Conservation (phyloP, 2,888 invertebrate species). For the Seira sanloemensis region DNA sequence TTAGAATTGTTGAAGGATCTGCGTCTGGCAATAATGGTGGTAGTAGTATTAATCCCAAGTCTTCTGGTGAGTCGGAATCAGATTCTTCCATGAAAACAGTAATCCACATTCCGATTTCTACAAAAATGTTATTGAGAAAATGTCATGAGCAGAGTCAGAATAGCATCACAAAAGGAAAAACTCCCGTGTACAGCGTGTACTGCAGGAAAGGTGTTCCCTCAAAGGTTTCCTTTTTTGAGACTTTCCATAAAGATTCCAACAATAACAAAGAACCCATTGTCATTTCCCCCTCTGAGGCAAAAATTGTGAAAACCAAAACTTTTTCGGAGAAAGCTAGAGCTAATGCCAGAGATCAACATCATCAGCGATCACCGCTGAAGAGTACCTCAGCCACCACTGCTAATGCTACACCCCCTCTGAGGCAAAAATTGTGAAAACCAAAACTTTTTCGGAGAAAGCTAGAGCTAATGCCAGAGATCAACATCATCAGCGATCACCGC, state of each 20-base stretch:
- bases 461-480: background rate
- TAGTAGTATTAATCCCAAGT: slow-evolving; percentile 34
- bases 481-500: no score
- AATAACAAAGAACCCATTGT: slow-evolving; percentile 57
- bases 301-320: slow-evolving; percentile 64
- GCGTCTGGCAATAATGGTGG: slow-evolving; percentile 75
- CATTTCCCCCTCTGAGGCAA: slow-evolving; percentile 61
- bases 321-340: slow-evolving; percentile 34
- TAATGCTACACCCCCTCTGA: slow-evolving; percentile 60
- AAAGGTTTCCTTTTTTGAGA: slow-evolving; percentile 89
- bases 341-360: slow-evolving; percentile 35
- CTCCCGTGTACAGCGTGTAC: slow-evolving; percentile 76
- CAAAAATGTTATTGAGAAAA: slow-evolving; percentile 67
- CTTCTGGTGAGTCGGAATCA: slow-evolving; percentile 82
- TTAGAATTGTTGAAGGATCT: slow-evolving; percentile 72
- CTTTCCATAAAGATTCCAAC: slow-evolving; percentile 74
- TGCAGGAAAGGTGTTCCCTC: slow-evolving; percentile 81
- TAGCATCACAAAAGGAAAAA: slow-evolving; percentile 53
- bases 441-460: slow-evolving; percentile 42
- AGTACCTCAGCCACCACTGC: slow-evolving; percentile 17
- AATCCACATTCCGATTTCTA: slow-evolving; percentile 76
- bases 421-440: slow-evolving; percentile 65
- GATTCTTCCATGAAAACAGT: slow-evolving; percentile 85
- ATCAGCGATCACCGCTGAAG: no score
- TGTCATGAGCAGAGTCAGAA: slow-evolving; percentile 59